Evolutionary conservation across 2,113 vertebrate species (phyloP).

Genomic region (Tachysurus vachellii): DNA sequence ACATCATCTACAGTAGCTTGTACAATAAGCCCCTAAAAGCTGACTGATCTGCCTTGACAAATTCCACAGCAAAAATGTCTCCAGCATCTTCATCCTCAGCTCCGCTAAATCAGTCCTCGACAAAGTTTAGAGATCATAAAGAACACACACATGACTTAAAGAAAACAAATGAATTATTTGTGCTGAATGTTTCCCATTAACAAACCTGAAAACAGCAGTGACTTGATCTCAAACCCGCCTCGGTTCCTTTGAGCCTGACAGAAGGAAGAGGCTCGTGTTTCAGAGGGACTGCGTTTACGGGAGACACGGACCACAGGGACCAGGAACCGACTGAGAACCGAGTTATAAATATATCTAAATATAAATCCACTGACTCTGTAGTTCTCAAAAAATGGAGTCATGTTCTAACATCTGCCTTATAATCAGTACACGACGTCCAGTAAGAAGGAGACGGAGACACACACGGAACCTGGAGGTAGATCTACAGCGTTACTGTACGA

Average conservation of each 20-base stretch:
- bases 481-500: not conserved
- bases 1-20: not conserved
- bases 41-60: not conserved
- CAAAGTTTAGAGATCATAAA: not conserved
- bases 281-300: slow-evolving; percentile 23
- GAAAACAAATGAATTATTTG: not conserved
- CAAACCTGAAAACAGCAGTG: too few relatives aligned
- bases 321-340: slow-evolving; percentile 3
- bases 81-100: not conserved
- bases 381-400: not conserved
- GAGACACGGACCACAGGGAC: slow-evolving; percentile 19
- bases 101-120: not conserved
- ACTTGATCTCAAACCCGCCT: not conserved
- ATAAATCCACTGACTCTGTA: not conserved
- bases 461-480: not conserved
- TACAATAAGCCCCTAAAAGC: not conserved
- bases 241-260: not conserved
- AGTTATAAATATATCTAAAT: slow-evolving; percentile 20
- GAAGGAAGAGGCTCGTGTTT: slow-evolving; percentile 27
- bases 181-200: too few relatives aligned
- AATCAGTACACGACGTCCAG: not conserved
- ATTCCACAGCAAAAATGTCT: not conserved
- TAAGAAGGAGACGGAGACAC: not conserved
- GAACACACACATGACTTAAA: not conserved
- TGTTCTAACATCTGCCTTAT: not conserved